A percentile compares a stretch with the other conserved stretches of the same genome.
These are phyloP conservation scores for Drosophila repletoides DNA, from an alignment of 1,140 invertebrate genomes.

Conservation along the genomic window DNA sequence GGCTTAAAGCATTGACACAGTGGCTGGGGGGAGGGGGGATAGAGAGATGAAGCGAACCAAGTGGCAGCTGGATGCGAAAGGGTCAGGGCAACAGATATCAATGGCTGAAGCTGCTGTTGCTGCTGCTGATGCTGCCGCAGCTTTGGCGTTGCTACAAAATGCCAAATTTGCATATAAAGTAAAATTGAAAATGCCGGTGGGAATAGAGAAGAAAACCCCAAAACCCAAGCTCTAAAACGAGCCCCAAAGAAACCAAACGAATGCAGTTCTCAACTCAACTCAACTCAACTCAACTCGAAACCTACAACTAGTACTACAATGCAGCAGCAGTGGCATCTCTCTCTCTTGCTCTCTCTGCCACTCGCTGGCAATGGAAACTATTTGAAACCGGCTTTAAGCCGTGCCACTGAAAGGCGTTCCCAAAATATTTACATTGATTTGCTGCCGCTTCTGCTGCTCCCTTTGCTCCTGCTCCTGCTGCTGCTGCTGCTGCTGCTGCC, in stretches of 20 bases:
- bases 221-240: constrained; percentile 27
- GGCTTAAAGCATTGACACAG: constrained; percentile 58
- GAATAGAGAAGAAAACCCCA: constrained; percentile 31
- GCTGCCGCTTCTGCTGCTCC: constrained; percentile 20
- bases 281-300: neutral
- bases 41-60: neutral
- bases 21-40: neutral
- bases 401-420: constrained; percentile 29
- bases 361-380: constrained; percentile 6
- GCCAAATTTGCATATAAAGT: constrained; percentile 80
- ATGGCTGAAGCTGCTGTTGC: constrained; percentile 53
- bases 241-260: constrained; percentile 43
- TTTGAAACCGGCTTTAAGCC: constrained; percentile 48
- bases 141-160: constrained; percentile 63
- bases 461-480: constrained; percentile 2
- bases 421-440: constrained; percentile 80
- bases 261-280: constrained; percentile 57
- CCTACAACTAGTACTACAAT: neutral
- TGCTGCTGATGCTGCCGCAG: constrained; percentile 28
- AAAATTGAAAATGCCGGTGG: constrained; percentile 78
- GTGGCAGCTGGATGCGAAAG: neutral
- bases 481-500: constrained; percentile 6
- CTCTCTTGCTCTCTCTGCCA: too few species aligned
- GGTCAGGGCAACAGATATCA: constrained; percentile 50
- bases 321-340: constrained; percentile 39